Evolutionary conservation across 2,113 vertebrate species (phyloP), one percentile per base, ranked within the genome.

Genomic region (Triplophysa rosa): DNA sequence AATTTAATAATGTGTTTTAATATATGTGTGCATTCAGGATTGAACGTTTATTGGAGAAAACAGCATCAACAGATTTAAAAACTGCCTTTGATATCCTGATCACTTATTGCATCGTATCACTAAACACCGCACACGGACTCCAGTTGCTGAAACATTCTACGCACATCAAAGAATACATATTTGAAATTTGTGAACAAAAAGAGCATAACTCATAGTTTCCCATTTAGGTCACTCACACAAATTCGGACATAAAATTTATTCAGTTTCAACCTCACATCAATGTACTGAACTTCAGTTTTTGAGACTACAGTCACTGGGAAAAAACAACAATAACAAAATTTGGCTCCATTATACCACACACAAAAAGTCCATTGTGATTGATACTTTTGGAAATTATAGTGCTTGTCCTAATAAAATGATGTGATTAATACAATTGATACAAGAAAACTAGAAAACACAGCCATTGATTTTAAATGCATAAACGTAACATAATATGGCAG

Each of bases 91-190:
- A 45, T 10, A 45, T 72, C 70, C 58, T n/a, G 9, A 40, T 74
- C 71, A 62, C 58, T 74, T 62, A 62, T 74, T 74, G 71, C 71
- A 74, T 63, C 47, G 10, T n/a, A 63, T 17, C 71, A 63, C 58
- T 26, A 2, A 62, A 59, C 21, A 13, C 40, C 42, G 71, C 37
- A 62, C 47, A 70, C 33, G 45, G n/a, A 62, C 58, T 26, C 59
- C 24, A 47, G 12, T 72, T 59, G 62, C 58, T 45, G 37, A 40
- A 45, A 62, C 58, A 24, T 72, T 40, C 17, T 40, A 62, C 47
- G 71, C 70, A n/a, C 66, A 65, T 75, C 47, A 58, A 23, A 75
- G 14, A 54, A 64, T 61, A 47, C 14, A 33, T 33, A 29, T 3
- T 8, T 23, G 14, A 78, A 29, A 68, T 29, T 16, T 49, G 33